Conservation (phyloP, 2,797 vertebrate species). For the Dipus sagitta region DNA sequence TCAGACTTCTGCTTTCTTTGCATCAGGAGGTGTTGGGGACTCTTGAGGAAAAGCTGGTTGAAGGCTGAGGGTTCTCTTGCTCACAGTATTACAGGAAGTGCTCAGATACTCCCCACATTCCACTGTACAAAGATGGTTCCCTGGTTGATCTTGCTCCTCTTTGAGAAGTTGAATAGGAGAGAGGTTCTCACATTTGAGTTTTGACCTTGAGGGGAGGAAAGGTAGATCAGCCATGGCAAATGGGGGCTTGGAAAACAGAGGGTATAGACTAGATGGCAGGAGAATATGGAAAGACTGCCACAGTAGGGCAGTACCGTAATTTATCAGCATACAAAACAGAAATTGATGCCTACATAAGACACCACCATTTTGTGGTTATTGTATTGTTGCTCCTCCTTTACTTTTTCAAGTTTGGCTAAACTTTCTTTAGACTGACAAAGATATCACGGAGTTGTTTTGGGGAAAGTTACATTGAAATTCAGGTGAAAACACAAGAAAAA, state of each 20-base stretch:
- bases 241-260: conserved; percentile 14
- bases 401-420: not conserved
- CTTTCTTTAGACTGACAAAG: not conserved
- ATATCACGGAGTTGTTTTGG: not conserved
- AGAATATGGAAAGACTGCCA: not conserved
- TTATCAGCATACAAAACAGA: not conserved
- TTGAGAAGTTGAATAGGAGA: not conserved
- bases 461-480: not conserved
- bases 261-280: not conserved
- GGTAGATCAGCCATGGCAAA: not conserved
- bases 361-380: not conserved
- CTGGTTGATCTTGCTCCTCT: conserved; percentile 2
- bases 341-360: not conserved
- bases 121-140: not conserved
- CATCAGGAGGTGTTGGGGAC: conserved; percentile 66
- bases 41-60: conserved; percentile 66
- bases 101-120: not conserved
- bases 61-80: not conserved
- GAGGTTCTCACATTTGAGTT: not conserved
- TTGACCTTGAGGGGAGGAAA: not conserved
- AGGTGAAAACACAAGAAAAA: not conserved
- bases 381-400: not conserved
- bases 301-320: not conserved
- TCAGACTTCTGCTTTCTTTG: conserved; percentile 71
- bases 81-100: not conserved